Conservation (phyloP, 1,140 invertebrate genomes). For the Dendrolimus kikuchii region DNA sequence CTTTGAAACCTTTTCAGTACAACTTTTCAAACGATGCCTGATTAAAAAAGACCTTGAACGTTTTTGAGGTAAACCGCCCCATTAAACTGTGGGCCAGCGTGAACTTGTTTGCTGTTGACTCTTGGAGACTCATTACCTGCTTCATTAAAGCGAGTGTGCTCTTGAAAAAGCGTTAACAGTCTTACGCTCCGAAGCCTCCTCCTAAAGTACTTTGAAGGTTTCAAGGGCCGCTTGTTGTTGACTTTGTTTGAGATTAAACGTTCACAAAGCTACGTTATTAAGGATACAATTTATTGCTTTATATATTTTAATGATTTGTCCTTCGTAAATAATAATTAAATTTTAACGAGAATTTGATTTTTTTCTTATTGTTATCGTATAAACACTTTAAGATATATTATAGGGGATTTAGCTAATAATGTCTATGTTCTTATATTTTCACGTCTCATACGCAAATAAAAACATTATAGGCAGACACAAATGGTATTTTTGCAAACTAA, state of each 20-base stretch:
- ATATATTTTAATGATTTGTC: too few species aligned
- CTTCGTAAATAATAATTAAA: too few species aligned
- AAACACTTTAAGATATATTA: too few species aligned
- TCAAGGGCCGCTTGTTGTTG: conserved; percentile 1
- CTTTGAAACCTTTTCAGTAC: not conserved
- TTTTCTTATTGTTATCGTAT: too few species aligned
- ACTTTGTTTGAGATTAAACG: conserved; percentile 9
- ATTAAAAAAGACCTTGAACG: conserved; percentile 2
- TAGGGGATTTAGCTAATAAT: too few species aligned
- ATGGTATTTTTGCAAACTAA: too few species aligned
- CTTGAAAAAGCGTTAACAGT: conserved; percentile 19
- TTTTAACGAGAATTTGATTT: too few species aligned
- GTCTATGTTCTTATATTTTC: too few species aligned
- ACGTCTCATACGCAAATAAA: too few species aligned
- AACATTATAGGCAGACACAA: too few species aligned
- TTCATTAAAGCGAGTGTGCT: conserved; percentile 52
- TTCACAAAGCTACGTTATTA: not conserved
- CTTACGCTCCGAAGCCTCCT: conserved; percentile 4
- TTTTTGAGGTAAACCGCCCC: conserved; percentile 3
- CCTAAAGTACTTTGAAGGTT: conserved; percentile 1
- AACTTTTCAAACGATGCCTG: conserved; percentile 8
- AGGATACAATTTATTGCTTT: too few species aligned
- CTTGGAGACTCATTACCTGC: conserved; percentile 41
- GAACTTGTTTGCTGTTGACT: conserved; percentile 37
- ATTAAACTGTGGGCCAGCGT: conserved; percentile 8